Conservation (phyloP, 2,113 vertebrate species). For the Myrmecophaga tridactyla region DNA sequence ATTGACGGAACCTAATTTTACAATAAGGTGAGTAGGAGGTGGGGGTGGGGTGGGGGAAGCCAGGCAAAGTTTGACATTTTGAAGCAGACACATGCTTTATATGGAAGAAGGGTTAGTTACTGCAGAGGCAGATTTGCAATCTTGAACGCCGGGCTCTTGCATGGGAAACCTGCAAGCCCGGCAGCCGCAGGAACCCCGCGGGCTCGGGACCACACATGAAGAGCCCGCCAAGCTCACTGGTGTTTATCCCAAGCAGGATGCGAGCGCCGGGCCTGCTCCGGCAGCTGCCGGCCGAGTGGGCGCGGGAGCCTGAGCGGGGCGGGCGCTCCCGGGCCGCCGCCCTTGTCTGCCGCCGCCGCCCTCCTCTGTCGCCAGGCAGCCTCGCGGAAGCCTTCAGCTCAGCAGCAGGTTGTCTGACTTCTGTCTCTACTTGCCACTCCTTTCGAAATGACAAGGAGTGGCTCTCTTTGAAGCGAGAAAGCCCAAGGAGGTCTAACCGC, state of each 20-base stretch:
- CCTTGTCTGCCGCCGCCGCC: background rate
- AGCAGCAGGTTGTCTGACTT: background rate
- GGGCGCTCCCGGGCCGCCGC: background rate
- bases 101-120: background rate
- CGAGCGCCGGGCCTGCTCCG: background rate
- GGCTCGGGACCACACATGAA: constrained; percentile 64
- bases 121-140: background rate
- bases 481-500: constrained; percentile 8
- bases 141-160: background rate
- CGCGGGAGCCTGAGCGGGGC: background rate
- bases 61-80: background rate
- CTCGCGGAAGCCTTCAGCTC: background rate
- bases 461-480: constrained; percentile 33
- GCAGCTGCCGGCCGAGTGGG: constrained; percentile 16
- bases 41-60: background rate
- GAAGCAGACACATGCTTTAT: background rate
- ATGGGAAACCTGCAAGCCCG: background rate
- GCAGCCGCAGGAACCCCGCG: background rate
- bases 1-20: background rate
- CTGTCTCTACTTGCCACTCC: background rate
- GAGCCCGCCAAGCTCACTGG: background rate
- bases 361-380: rapidly evolving
- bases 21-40: background rate
- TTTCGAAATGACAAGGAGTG: constrained; percentile 18
- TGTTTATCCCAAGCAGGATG: constrained; percentile 34